Percentiles rank a stretch among this genome's conserved stretches.
These are phyloP conservation scores for Lumbricus terrestris DNA, from an alignment of 2,888 invertebrate genomes.

Conservation along the genomic window DNA sequence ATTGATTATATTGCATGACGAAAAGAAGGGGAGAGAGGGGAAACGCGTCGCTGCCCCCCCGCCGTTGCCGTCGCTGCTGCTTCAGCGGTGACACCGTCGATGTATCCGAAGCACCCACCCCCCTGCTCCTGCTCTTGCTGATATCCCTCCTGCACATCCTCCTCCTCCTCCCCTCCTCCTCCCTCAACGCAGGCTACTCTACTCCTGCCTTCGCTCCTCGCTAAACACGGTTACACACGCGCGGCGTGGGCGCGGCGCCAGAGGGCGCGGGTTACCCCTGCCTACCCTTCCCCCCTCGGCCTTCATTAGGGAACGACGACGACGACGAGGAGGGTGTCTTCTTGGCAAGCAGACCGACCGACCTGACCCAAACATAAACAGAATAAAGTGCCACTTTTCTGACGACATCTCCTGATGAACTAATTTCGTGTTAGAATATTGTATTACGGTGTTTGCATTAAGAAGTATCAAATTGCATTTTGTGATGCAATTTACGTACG, in stretches of 20 bases:
- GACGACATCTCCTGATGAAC: conserved; percentile 3
- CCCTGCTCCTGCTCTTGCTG: too few species aligned
- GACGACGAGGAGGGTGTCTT: neutral
- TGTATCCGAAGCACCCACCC: neutral
- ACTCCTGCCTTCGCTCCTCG: neutral
- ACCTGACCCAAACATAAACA: conserved; percentile 3
- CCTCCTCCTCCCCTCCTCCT: too few species aligned
- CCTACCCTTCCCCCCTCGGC: neutral
- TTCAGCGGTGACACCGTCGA: neutral
- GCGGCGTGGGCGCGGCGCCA: neutral
- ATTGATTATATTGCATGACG: conserved; percentile 5
- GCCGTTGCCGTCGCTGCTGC: neutral
- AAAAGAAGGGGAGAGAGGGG: neutral
- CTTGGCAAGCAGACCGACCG: neutral
- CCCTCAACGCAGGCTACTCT: neutral
- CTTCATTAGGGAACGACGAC: neutral
- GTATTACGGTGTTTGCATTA: neutral
- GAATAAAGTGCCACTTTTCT: conserved; percentile 3
- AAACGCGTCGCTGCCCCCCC: neutral
- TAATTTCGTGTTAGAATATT: conserved; percentile 3
- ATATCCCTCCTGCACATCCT: neutral
- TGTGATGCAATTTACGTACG: conserved; percentile 3
- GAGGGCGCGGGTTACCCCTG: neutral
- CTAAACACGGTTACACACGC: neutral
- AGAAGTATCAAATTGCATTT: conserved; percentile 3